These are phyloP conservation scores for Drosophila sproati DNA, from an alignment of 1,140 invertebrate genomes.

Conservation along the genomic window DNA sequence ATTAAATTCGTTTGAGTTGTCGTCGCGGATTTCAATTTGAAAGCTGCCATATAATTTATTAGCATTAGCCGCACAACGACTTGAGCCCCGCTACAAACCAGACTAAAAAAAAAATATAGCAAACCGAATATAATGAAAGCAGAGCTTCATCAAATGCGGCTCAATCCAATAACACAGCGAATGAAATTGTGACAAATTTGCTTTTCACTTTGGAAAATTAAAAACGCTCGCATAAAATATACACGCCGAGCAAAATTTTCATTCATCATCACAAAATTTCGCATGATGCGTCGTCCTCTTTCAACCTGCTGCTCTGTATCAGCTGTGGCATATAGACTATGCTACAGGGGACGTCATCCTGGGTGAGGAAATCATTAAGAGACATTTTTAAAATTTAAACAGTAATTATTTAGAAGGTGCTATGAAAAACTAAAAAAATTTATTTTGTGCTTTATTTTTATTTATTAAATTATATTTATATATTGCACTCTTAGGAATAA, in stretches of 20 bases:
- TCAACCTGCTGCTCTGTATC: constrained; percentile 15
- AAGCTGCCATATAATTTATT: constrained; percentile 80
- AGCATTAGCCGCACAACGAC: constrained; percentile 76
- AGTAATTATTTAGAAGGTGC: background rate
- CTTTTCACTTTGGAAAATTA: constrained; percentile 81
- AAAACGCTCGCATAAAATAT: constrained; percentile 73
- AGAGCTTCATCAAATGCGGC: constrained; percentile 68
- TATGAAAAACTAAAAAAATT: no score
- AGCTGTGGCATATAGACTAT: background rate
- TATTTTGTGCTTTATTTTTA: no score
- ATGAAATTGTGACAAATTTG: constrained; percentile 79
- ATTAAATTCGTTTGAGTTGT: constrained; percentile 81
- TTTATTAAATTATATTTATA: no score
- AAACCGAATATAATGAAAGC: constrained; percentile 41
- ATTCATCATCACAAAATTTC: constrained; percentile 75
- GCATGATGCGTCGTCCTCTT: constrained; percentile 41
- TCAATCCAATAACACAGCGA: constrained; percentile 69
- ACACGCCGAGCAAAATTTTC: constrained; percentile 48
- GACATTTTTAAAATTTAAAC: background rate
- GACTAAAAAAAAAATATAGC: constrained; percentile 16
- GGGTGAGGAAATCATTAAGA: no score
- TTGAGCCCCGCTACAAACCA: constrained; percentile 42
- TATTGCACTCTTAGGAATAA: no score
- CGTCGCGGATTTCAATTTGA: constrained; percentile 79
- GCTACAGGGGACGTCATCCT: no score